Conservation (phyloP, 2,888 invertebrate genomes). For the Eretmocerus hayati region DNA sequence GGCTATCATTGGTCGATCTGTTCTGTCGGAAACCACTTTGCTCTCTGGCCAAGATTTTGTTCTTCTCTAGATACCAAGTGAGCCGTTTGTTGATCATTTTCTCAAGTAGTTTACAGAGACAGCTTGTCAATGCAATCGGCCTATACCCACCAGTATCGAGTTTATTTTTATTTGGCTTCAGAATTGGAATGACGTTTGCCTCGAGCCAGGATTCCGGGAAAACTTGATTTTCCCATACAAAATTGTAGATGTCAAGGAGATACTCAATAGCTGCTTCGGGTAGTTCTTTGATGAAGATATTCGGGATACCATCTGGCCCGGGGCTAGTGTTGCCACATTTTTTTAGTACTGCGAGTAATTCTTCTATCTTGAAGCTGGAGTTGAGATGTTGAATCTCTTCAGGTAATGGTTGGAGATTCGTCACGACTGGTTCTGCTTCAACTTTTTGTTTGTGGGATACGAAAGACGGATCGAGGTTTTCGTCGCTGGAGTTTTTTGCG, state of each 20-base stretch:
- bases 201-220: too few relatives aligned
- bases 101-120: slow-evolving; percentile 17
- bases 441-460: background rate
- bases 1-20: slow-evolving; percentile 13
- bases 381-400: slow-evolving; percentile 4
- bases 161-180: slow-evolving; percentile 10
- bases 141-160: slow-evolving; percentile 11
- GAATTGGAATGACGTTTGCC: too few relatives aligned
- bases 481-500: slow-evolving; percentile 7
- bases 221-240: slow-evolving; percentile 11
- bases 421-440: background rate
- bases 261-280: background rate
- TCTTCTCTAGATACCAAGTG: slow-evolving; percentile 13
- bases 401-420: background rate
- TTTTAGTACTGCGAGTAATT: slow-evolving; percentile 4
- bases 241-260: slow-evolving; percentile 18
- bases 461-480: slow-evolving; percentile 1
- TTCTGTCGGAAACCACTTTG: slow-evolving; percentile 19
- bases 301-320: slow-evolving; percentile 19
- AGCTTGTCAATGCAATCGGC: slow-evolving; percentile 20
- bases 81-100: slow-evolving; percentile 19
- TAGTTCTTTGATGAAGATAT: slow-evolving; percentile 17
- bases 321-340: slow-evolving; percentile 12
- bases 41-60: slow-evolving; percentile 5
- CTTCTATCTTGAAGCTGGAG: slow-evolving; percentile 6